Conservation (phyloP, 2,797 vertebrate genomes). For the Nasua narica region DNA sequence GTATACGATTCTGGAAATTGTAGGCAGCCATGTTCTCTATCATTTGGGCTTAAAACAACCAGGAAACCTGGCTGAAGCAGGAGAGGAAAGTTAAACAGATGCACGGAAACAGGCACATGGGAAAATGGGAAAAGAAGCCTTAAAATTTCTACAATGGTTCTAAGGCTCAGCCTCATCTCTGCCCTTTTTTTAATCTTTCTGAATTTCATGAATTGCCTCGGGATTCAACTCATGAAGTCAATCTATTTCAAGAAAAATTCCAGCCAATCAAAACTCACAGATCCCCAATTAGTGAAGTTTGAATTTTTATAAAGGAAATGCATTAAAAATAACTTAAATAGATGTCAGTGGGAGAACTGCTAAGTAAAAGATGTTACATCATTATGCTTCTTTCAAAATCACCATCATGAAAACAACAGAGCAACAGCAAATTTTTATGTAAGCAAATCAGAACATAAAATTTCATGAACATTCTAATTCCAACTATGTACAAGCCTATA, state of each 20-base stretch:
- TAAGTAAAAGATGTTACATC: not conserved
- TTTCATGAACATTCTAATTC: not conserved
- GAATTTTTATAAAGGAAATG: not conserved
- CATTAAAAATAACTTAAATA: slow-evolving; percentile 1
- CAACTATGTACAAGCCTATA: not conserved
- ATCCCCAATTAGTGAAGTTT: not conserved
- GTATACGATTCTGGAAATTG: not conserved
- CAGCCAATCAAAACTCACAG: not conserved
- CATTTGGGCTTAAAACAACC: not conserved
- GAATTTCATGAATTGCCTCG: not conserved
- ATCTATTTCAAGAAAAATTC: slow-evolving; percentile 1
- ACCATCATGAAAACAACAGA: not conserved
- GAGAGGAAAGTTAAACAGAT: not conserved
- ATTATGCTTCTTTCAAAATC: slow-evolving; percentile 3
- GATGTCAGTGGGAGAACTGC: not conserved
- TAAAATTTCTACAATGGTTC: not conserved
- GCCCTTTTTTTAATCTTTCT: not conserved
- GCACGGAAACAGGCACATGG: not conserved
- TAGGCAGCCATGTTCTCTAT: not conserved
- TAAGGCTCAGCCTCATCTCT: not conserved
- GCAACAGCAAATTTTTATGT: not conserved
- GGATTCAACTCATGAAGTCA: not conserved
- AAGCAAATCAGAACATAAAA: not conserved
- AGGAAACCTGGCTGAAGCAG: not conserved
- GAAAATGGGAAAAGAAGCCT: not conserved